Percentiles rank a stretch among this genome's conserved stretches.
Evolutionary conservation across 2,113 vertebrate species (phyloP).

Genomic region (Xyliphius kryptos): DNA sequence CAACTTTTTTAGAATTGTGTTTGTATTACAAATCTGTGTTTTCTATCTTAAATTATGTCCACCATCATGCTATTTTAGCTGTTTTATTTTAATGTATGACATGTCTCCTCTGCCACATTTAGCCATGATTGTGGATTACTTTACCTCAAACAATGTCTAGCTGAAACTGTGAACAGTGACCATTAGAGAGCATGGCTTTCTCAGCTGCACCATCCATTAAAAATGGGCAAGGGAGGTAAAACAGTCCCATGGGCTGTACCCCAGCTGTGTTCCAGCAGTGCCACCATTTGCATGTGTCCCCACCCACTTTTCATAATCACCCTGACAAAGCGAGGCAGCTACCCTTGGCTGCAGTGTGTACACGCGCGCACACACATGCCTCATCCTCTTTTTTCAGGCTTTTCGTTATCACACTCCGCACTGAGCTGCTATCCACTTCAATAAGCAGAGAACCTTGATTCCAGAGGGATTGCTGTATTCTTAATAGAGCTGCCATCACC

Average conservation of each 20-base stretch:
- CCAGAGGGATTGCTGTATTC: constrained; percentile 18
- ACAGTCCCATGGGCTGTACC: constrained; percentile 47
- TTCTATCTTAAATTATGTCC: no score
- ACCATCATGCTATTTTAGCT: no score
- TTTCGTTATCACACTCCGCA: constrained; percentile 13
- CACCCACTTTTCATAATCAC: constrained; percentile 35
- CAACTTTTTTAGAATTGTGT: no score
- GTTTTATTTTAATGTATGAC: no score
- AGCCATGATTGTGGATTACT: no score
- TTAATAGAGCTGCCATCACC: constrained; percentile 34
- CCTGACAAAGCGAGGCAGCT: constrained; percentile 25
- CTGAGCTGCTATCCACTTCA: constrained; percentile 14
- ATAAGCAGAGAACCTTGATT: constrained; percentile 17
- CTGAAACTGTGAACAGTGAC: no score
- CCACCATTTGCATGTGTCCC: constrained; percentile 24
- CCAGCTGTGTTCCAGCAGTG: constrained; percentile 39
- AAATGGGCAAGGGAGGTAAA: constrained; percentile 56
- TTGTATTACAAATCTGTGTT: no score
- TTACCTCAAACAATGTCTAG: no score
- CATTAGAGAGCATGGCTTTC: no score
- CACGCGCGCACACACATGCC: constrained; percentile 12
- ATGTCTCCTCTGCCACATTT: no score
- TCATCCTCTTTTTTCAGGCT: constrained; percentile 9
- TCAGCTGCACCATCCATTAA: constrained; percentile 52
- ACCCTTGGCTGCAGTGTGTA: background rate